Percentiles rank a stretch among this genome's conserved stretches.
Conservation (phyloP, 2,888 invertebrate species). For the Brenthis hecate region DNA sequence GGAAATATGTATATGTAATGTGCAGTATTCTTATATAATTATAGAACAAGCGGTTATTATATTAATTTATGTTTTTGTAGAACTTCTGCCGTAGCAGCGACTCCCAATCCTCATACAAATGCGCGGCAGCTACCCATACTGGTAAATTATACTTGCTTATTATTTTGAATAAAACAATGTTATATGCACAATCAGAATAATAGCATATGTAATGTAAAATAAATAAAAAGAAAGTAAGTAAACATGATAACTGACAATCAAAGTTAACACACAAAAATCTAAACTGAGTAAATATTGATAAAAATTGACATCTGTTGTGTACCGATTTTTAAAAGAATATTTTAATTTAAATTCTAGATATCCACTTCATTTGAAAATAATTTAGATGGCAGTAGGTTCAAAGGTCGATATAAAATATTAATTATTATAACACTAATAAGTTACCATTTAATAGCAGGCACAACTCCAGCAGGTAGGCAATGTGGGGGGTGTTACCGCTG, state of each 20-base stretch:
- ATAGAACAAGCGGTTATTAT: neutral
- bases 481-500: slow-evolving; percentile 53
- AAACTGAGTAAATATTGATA: no score
- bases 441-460: slow-evolving; percentile 80
- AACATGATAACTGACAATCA: no score
- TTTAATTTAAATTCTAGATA: no score
- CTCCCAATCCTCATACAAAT: slow-evolving; percentile 71
- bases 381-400: neutral
- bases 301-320: no score
- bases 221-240: no score
- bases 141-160: slow-evolving; percentile 64
- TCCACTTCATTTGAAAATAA: no score
- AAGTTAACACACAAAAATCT: no score
- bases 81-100: slow-evolving; percentile 68
- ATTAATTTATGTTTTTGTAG: slow-evolving; percentile 51
- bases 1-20: neutral
- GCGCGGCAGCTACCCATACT: slow-evolving; percentile 86
- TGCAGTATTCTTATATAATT: neutral
- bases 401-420: neutral
- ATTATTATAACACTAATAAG: neutral
- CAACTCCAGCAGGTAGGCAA: slow-evolving; percentile 83
- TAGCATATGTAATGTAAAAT: no score
- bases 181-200: no score
- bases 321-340: no score
- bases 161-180: no score